Percentiles rank a stretch among this genome's conserved stretches.
These are phyloP conservation scores for Temnothorax longispinosus DNA, from an alignment of 1,140 invertebrate species.

Conservation along the genomic window DNA sequence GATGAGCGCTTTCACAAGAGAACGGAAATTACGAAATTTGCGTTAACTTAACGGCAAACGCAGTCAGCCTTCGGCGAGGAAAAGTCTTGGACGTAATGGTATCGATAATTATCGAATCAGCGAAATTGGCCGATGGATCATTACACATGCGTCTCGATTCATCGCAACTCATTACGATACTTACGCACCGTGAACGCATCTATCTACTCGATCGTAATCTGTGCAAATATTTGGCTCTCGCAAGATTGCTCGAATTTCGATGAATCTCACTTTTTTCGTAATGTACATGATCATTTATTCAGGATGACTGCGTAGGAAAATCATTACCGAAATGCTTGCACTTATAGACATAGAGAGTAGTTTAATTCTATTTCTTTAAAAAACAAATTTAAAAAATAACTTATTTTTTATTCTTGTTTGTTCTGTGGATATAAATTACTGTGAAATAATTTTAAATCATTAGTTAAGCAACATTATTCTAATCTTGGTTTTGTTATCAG, in stretches of 20 bases:
- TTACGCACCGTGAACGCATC: slow-evolving; percentile 49
- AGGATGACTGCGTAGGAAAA: neutral
- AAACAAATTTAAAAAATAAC: neutral
- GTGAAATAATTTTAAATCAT: neutral
- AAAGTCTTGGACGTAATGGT: slow-evolving; percentile 28
- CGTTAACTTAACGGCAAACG: slow-evolving; percentile 32
- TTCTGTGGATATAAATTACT: neutral
- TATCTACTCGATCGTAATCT: slow-evolving; percentile 28
- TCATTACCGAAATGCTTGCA: neutral
- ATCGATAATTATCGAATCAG: slow-evolving; percentile 42
- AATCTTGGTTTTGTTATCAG: neutral
- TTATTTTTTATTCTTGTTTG: neutral
- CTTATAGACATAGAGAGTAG: neutral
- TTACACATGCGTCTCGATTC: slow-evolving; percentile 37
- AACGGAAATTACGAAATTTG: slow-evolving; percentile 60
- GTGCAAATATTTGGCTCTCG: neutral
- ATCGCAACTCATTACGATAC: slow-evolving; percentile 28
- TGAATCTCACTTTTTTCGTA: slow-evolving; percentile 1
- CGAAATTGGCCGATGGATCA: slow-evolving; percentile 40
- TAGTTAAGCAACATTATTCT: neutral
- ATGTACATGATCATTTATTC: neutral
- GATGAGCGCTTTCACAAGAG: slow-evolving; percentile 57
- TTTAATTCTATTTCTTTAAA: neutral
- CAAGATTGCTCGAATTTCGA: neutral
- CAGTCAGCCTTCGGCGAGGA: neutral